These are phyloP conservation scores for Ectropis grisescens DNA, from an alignment of 1,140 invertebrate species.

Conservation along the genomic window DNA sequence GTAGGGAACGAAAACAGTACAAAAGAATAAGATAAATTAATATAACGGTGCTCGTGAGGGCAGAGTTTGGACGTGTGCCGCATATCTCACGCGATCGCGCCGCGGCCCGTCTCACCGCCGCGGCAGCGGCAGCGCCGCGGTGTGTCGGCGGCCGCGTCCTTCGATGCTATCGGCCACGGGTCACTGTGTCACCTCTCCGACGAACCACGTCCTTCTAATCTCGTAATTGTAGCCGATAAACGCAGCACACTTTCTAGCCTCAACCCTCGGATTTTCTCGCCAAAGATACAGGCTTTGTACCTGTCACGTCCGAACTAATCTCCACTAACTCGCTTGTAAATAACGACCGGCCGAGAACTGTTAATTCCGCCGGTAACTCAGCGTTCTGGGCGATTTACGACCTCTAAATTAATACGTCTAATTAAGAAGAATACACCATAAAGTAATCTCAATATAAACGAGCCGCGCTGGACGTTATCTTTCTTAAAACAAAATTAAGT, in stretches of 20 bases:
- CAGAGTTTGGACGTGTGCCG: conserved; percentile 31
- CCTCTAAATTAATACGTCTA: too few relatives aligned
- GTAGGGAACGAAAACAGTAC: too few relatives aligned
- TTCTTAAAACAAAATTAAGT: conserved; percentile 36
- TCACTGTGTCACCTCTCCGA: conserved; percentile 37
- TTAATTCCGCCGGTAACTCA: too few relatives aligned
- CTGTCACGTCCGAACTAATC: too few relatives aligned
- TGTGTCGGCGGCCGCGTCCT: conserved; percentile 26
- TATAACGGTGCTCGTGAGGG: conserved; percentile 41
- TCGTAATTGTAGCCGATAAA: conserved; percentile 16
- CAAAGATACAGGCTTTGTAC: too few relatives aligned
- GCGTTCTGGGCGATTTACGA: too few relatives aligned
- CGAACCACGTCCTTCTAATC: conserved; percentile 27
- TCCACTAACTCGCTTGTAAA: too few relatives aligned
- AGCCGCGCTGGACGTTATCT: too few relatives aligned
- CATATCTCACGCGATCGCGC: conserved; percentile 47
- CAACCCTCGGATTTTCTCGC: conserved; percentile 3
- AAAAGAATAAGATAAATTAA: conserved; percentile 39
- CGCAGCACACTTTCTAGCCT: conserved; percentile 8
- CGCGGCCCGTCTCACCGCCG: neutral
- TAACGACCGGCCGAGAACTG: too few relatives aligned
- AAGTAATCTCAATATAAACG: too few relatives aligned
- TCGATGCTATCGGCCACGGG: conserved; percentile 13
- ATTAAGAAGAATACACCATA: too few relatives aligned
- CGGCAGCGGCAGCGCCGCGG: conserved; percentile 2